These are phyloP conservation scores for Leptinotarsa juncta DNA, from an alignment of 2,888 invertebrate genomes.

Conservation along the genomic window DNA sequence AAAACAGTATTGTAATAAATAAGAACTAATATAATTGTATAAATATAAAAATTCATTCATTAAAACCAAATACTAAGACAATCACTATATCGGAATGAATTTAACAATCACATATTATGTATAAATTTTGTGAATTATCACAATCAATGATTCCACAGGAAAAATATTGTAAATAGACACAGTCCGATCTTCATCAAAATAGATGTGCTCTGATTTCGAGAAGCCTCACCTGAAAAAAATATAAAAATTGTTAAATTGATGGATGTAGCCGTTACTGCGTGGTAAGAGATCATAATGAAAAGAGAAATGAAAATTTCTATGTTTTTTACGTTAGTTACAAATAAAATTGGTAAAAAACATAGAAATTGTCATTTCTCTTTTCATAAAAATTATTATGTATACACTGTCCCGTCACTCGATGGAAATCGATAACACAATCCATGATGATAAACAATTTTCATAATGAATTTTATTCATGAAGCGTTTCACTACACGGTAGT, in stretches of 20 bases:
- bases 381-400: background rate
- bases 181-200: background rate
- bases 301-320: too few species aligned
- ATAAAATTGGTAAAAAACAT: too few species aligned
- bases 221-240: background rate
- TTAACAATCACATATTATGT: background rate
- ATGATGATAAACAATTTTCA: too few species aligned
- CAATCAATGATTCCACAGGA: background rate
- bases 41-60: background rate
- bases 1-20: too few species aligned
- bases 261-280: too few species aligned
- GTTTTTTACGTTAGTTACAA: too few species aligned
- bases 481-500: too few species aligned
- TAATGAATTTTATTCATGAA: too few species aligned
- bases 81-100: background rate
- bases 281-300: too few species aligned
- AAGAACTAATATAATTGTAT: background rate
- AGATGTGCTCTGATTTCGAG: background rate
- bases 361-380: too few species aligned
- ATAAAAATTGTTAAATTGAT: background rate
- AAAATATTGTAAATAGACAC: background rate
- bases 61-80: background rate
- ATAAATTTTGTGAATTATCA: background rate
- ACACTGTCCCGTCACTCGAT: too few species aligned
- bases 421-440: too few species aligned